Percentiles rank a stretch among this genome's conserved stretches.
These are phyloP conservation scores for Sympetrum striolatum DNA, from an alignment of 2,888 invertebrate species.

Conservation along the genomic window DNA sequence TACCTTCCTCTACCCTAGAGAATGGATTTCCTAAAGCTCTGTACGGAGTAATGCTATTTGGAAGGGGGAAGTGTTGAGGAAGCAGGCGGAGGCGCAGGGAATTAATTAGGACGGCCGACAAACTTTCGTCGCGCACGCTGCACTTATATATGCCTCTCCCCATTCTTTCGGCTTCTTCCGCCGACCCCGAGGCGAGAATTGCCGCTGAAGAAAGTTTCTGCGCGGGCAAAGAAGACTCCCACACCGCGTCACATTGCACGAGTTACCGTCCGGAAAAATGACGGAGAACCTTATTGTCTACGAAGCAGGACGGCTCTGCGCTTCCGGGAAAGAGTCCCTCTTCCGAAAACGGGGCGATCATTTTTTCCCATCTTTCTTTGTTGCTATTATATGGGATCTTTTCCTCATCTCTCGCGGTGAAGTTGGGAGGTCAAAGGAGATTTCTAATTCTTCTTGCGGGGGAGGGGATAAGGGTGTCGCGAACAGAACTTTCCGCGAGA, in stretches of 20 bases:
- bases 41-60: neutral
- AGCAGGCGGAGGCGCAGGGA: neutral
- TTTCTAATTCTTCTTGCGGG: neutral
- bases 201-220: neutral
- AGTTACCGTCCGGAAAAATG: neutral
- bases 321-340: neutral
- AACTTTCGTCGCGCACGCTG: constrained; percentile 17
- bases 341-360: neutral
- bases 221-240: neutral
- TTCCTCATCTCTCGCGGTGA: neutral
- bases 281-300: neutral
- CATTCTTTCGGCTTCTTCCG: neutral
- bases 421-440: neutral
- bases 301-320: neutral
- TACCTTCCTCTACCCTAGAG: neutral
- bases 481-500: too few species aligned
- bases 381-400: neutral
- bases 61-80: neutral
- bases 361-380: neutral
- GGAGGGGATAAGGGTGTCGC: too few species aligned
- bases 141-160: neutral
- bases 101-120: constrained; percentile 33
- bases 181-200: neutral
- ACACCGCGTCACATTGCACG: neutral
- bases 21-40: neutral